A percentile compares a stretch with the other conserved stretches of the same genome.
Evolutionary conservation across 2,888 invertebrate genomes (phyloP).

Genomic region (Plebejus anna): DNA sequence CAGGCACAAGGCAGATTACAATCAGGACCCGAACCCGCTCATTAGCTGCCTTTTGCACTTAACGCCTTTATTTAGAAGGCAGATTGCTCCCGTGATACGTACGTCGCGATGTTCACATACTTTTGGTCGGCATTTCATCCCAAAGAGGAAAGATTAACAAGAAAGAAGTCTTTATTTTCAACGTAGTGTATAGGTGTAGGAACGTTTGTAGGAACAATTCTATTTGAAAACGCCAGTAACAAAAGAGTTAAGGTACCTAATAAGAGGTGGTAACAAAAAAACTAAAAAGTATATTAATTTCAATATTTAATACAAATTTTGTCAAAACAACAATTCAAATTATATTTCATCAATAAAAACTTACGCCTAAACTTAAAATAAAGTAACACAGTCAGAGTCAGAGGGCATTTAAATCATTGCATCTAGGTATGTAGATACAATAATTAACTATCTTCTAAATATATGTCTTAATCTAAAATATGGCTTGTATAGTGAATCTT

Average conservation of each 20-base stretch:
- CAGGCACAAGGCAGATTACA: slow-evolving; percentile 35
- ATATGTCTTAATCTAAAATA: neutral
- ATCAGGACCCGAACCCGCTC: slow-evolving; percentile 39
- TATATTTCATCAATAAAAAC: neutral
- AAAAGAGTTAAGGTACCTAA: too few relatives aligned
- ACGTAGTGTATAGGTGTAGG: neutral
- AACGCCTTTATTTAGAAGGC: slow-evolving; percentile 35
- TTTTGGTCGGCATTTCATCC: neutral
- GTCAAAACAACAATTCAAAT: neutral
- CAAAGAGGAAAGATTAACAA: neutral
- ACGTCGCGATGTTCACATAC: neutral
- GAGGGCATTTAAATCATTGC: neutral
- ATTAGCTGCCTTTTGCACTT: slow-evolving; percentile 37
- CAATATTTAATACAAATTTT: neutral
- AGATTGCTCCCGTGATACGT: slow-evolving; percentile 1
- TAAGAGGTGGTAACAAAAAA: neutral
- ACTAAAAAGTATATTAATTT: neutral
- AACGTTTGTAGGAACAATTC: neutral
- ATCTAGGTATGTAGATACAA: neutral
- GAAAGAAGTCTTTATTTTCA: neutral
- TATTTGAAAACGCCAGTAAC: too few relatives aligned
- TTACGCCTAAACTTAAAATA: slow-evolving; percentile 1
- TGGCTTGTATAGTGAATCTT: slow-evolving; percentile 12
- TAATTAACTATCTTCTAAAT: neutral
- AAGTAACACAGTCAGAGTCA: neutral